These are phyloP conservation scores for Alloplasta piceator DNA, from an alignment of 2,888 invertebrate genomes.

Conservation along the genomic window DNA sequence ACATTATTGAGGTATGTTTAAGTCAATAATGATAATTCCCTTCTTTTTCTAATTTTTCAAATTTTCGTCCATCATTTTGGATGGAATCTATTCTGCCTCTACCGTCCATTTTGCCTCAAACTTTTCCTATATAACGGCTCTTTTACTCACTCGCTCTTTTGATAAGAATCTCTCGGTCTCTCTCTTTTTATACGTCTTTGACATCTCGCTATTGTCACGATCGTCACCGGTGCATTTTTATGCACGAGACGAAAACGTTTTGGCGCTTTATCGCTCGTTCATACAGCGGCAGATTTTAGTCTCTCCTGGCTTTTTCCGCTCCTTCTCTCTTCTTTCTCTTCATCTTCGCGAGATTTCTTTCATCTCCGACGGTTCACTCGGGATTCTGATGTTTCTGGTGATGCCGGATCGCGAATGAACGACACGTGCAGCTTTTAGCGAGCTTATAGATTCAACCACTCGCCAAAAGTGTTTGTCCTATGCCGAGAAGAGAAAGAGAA, in stretches of 20 bases:
- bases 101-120: too few relatives aligned
- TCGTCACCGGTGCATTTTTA: constrained; percentile 45
- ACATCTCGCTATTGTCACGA: constrained; percentile 5
- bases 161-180: not conserved
- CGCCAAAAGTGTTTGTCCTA: constrained; percentile 37
- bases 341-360: constrained; percentile 65
- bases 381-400: constrained; percentile 54
- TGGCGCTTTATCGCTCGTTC: too few relatives aligned
- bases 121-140: not conserved
- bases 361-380: constrained; percentile 64
- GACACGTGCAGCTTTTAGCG: constrained; percentile 48
- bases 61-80: too few relatives aligned
- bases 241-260: constrained; percentile 66
- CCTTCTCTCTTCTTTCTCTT: too few relatives aligned
- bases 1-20: too few relatives aligned
- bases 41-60: too few relatives aligned
- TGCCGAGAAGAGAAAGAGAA: not conserved
- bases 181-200: not conserved
- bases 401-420: constrained; percentile 14
- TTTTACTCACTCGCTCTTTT: constrained; percentile 9
- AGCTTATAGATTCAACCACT: constrained; percentile 35
- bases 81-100: too few relatives aligned
- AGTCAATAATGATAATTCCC: too few relatives aligned
- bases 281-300: too few relatives aligned
- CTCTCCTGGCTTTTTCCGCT: too few relatives aligned